Base-by-base conservation (phyloP, 2,888 invertebrate species). In the Cyclophora punctaria region DNA sequence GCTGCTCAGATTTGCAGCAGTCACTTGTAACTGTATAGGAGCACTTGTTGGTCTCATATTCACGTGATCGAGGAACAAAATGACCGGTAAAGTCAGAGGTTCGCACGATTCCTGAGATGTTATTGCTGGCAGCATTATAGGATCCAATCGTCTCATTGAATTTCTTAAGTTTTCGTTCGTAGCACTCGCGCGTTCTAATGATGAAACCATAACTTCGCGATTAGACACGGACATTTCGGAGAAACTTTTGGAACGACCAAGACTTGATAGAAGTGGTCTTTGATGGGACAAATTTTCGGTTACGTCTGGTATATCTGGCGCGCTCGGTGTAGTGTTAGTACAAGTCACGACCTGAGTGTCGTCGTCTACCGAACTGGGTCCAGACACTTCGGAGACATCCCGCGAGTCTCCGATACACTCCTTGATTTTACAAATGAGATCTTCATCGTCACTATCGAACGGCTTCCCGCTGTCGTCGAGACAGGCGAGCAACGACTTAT, bases 401-500 rank as follows among this genome's bases (percentile, higher is more conserved):
- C 71, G 76, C 50, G 67, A 61, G 49, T 77, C 78, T 5, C 69
- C 75, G 51, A 86, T 78, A 54, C 77, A 75, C 61, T 82, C 80
- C 57, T 83, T 84, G 55, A 84, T 75, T 65, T 87, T 83, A 75
- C 83, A 85, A 57, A 85, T 83, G 60, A 86, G 80, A 75, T 89
- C 89, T 34, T 84, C 84, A 59, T 87, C 87, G 52, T 86, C 86
- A 57, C 85, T 85, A 54, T 83, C 83, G 53, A 79, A 74, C 42
- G 62, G 69, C 58, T 78, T 79, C 40, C 78, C 66, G 56, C 72
- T 72, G 60, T 85, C 83, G 57, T 87, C 86, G 46, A 87, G 78
- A 57, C 84, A 82, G 49, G 83, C 83, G 48, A 87, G 68, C 53
- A 90, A 65, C 49, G 90, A 90, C 58, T 88, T 89, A 62, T 91